Conservation (phyloP, 1,140 invertebrate genomes). For the Drosophila biarmipes region DNA sequence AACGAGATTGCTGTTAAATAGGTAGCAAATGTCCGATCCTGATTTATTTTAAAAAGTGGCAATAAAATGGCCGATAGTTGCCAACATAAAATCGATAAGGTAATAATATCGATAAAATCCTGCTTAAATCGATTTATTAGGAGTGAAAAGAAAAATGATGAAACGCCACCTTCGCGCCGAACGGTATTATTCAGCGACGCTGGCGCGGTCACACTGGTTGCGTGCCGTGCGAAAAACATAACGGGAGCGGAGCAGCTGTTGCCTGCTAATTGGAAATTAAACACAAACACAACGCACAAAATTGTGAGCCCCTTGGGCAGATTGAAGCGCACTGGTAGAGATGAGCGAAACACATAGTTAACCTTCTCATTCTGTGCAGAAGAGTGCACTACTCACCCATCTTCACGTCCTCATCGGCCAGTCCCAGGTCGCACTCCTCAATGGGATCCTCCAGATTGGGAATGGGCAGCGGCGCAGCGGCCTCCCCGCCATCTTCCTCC, state of each 20-base stretch:
- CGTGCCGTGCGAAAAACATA: slow-evolving; percentile 33
- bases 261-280: slow-evolving; percentile 43
- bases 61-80: too few relatives aligned
- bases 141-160: too few relatives aligned
- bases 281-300: slow-evolving; percentile 18
- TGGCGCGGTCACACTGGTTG: too few relatives aligned
- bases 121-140: too few relatives aligned
- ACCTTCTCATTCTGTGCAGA: too few relatives aligned
- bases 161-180: too few relatives aligned
- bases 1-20: too few relatives aligned
- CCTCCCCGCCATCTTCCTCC: slow-evolving; percentile 71
- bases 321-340: slow-evolving; percentile 85
- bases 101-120: too few relatives aligned
- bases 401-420: slow-evolving; percentile 50
- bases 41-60: too few relatives aligned
- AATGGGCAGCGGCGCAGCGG: slow-evolving; percentile 52
- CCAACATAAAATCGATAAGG: too few relatives aligned
- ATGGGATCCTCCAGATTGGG: slow-evolving; percentile 86
- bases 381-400: slow-evolving; percentile 35
- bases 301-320: slow-evolving; percentile 69
- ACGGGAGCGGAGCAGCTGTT: slow-evolving; percentile 38
- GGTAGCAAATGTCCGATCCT: too few relatives aligned
- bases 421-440: slow-evolving; percentile 91
- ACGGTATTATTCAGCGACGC: too few relatives aligned
- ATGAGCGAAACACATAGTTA: not conserved